Evolutionary conservation across 1,140 invertebrate species (phyloP).

Genomic region (Sminthurides bifidus): DNA sequence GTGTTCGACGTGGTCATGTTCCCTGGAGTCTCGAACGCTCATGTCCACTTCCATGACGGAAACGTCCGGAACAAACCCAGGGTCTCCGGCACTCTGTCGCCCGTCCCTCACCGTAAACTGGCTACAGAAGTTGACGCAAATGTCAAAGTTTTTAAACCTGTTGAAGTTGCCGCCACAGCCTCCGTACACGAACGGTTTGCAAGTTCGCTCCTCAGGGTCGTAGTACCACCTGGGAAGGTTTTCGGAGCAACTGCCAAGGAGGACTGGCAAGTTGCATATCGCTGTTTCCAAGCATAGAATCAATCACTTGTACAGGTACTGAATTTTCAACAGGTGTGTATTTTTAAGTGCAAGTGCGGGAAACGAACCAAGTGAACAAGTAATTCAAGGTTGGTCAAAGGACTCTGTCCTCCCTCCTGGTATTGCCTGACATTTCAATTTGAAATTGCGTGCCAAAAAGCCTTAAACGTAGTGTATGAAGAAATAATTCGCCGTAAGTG

Average conservation of each 20-base stretch:
- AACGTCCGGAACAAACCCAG: background rate
- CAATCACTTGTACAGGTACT: background rate
- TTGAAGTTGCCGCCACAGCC: conserved; percentile 69
- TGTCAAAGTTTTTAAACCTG: conserved; percentile 58
- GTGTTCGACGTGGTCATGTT: background rate
- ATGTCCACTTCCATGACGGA: background rate
- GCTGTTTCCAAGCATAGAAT: conserved; percentile 37
- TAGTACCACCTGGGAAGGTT: conserved; percentile 64
- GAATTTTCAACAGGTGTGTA: background rate
- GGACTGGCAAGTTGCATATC: conserved; percentile 51
- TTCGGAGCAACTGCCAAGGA: conserved; percentile 57
- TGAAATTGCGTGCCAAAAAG: background rate
- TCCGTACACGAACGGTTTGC: conserved; percentile 63
- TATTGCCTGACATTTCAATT: background rate
- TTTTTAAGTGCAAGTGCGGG: background rate
- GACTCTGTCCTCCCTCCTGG: background rate
- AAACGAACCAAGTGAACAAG: conserved; percentile 26
- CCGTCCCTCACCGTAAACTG: background rate
- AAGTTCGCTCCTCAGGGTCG: conserved; percentile 55
- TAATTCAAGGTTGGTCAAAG: conserved; percentile 32
- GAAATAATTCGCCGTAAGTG: background rate
- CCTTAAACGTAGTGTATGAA: background rate
- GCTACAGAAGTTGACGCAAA: conserved; percentile 44
- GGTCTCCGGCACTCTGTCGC: background rate
- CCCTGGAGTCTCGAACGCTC: background rate